These are phyloP conservation scores for Drosophila dunni DNA, from an alignment of 1,140 invertebrate genomes.

Conservation along the genomic window DNA sequence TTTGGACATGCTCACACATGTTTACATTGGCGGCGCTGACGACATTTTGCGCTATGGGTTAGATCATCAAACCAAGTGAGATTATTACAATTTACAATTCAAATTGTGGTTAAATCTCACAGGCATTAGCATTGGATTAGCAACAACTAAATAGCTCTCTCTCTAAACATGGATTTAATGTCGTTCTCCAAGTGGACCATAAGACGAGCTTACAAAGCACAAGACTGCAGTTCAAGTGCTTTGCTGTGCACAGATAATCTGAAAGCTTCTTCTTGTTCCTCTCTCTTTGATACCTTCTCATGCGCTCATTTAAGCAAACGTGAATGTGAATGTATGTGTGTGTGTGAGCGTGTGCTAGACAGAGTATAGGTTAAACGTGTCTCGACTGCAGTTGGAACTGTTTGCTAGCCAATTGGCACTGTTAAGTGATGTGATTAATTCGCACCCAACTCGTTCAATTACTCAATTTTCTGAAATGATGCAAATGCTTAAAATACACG, in stretches of 20 bases:
- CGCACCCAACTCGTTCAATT: conserved; percentile 37
- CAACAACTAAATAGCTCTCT: conserved; percentile 23
- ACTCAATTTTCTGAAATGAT: conserved; percentile 41
- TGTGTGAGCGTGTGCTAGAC: not conserved
- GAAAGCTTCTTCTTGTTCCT: conserved; percentile 2
- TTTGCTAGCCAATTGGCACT: conserved; percentile 35
- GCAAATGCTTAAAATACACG: conserved; percentile 24
- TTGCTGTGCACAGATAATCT: conserved; percentile 16
- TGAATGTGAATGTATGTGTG: conserved; percentile 1
- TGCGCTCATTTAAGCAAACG: conserved; percentile 33
- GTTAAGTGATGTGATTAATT: conserved; percentile 42
- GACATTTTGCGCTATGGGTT: conserved; percentile 42
- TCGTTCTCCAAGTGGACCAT: conserved; percentile 13
- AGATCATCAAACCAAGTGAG: conserved; percentile 39
- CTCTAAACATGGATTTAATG: conserved; percentile 18
- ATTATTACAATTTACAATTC: conserved; percentile 9
- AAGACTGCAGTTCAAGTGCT: conserved; percentile 1
- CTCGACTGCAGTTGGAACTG: conserved; percentile 17
- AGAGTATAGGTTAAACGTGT: conserved; percentile 22
- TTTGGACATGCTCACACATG: conserved; percentile 2
- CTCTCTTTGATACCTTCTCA: not conserved
- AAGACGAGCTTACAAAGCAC: conserved; percentile 19
- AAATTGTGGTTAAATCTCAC: conserved; percentile 14
- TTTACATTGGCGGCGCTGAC: conserved; percentile 25
- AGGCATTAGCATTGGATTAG: conserved; percentile 22